Base-by-base conservation (phyloP, 2,888 invertebrate species). In the Zele albiditarsus region DNA sequence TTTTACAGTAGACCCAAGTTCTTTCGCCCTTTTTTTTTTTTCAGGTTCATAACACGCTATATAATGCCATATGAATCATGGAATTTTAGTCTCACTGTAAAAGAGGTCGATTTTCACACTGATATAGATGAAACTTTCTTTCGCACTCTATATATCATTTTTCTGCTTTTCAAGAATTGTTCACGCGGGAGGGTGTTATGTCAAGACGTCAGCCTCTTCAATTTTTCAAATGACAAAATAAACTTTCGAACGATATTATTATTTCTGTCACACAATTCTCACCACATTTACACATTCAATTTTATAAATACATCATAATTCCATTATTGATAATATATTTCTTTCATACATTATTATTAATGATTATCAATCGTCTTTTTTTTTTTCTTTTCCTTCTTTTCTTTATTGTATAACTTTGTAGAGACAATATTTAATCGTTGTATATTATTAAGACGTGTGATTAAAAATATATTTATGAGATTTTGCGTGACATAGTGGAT, bases 101-200 rank as follows among this genome's bases (percentile, higher is more conserved):
- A 53, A 53, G 53, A 20, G 20, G 53, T 53, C 53, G 53, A 53
- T 53, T 53, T 23, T 23, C 53, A 53, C 53, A 53, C 53, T 53
- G 20, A 53, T 53, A 53, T 53, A 53, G 53, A 53, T 20, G 53
- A 53, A 53, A 53, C 20, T 53, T 53, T 53, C 20, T 20, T n/a
- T 53, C 53, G 2, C 10, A 53, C 53, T 53, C 53, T 53, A 53
- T 53, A 20, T 53, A 53, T 53, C 53, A 53, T 53, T 53, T 23
- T 6, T 20, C 6, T 20, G 23, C 20, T 53, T 53, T 53, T 53
- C 53, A 20, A 53, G 20, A 53, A 53, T 53, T 53, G 53, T 53
- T 53, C 20, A 23, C 1, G 53, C 53, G 20, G 20, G 6, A 53
- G 53, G 53, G 53, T 53, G 8, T 53, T 53, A 53, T 20, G 53